Evolutionary conservation across 2,888 invertebrate species (phyloP), one percentile per base, ranked within the genome.

Genomic region (Pyrrhosoma nymphula): DNA sequence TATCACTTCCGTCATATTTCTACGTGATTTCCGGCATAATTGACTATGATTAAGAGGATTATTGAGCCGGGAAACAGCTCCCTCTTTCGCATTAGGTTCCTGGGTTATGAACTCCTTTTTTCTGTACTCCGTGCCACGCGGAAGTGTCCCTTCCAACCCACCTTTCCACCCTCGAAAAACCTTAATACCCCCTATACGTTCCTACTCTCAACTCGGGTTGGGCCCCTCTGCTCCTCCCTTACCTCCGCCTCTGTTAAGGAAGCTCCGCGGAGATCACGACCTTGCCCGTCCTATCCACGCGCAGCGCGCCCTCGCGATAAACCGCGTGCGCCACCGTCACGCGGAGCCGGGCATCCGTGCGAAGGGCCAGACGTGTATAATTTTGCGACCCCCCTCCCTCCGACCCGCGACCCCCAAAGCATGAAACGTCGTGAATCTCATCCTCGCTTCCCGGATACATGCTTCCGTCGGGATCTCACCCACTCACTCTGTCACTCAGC

Each of bases 381-480:
- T 69, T 60, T n/a, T 20, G 63, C 69, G 69, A 69, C 23, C 26
- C 69, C 69, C 69, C 69, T 26, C 18, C 69, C 26, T 20, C 23
- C 2, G 12, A 26, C 69, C 69, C 60, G 6, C 60, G 18, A 20
- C 60, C 60, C 18, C 69, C 69, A 18, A 60, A 69, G 23, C n/a
- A 4, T 60, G 16, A 16, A 60, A 60, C 35, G 82, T 30, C 82
- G 30, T 14, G 35, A 35, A 35, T 18, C 82, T 35, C 35, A n/a
- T 82, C 82, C 35, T 82, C 82, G 82, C 82, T 82, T 82, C 82
- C 82, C 82, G 82, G 82, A 82, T 35, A 82, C 82, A 16, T 82
- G 16, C 30, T 3, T 35, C 35, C 82, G 82, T 10, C 30, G 35
- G 35, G 82, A 82, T 82, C 82, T 82, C 82, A 82, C 82, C 82